Percentiles rank a stretch among this genome's conserved stretches.
phyloP scores from a whole-genome alignment of 1,140 invertebrate genomes.

The Apis laboriosa region DNA sequence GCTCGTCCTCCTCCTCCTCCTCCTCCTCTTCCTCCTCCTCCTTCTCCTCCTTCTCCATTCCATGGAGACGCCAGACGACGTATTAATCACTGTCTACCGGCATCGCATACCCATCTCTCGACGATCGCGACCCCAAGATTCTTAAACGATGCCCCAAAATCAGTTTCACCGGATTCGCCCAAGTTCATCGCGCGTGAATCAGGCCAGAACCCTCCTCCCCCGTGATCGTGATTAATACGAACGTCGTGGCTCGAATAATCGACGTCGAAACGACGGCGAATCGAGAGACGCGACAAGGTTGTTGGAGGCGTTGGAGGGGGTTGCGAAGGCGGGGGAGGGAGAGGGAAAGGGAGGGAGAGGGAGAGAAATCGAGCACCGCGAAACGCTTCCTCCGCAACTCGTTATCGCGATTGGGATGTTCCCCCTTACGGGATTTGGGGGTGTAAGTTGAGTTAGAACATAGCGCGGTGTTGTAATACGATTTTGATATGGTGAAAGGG shows the following conservation, averaged over 20 bases:
- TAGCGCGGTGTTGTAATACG: neutral
- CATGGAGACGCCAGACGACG: conserved; percentile 76
- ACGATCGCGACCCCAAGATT: conserved; percentile 34
- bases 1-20: too few species aligned
- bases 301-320: neutral
- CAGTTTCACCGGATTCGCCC: conserved; percentile 57
- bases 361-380: conserved; percentile 5
- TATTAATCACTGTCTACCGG: conserved; percentile 80
- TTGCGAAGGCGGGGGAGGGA: neutral
- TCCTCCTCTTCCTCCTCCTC: neutral
- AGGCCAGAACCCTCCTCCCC: neutral
- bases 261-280: conserved; percentile 10
- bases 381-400: neutral
- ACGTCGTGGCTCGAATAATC: conserved; percentile 44
- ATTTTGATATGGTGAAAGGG: neutral
- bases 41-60: neutral
- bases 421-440: neutral
- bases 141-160: conserved; percentile 57
- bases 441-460: neutral
- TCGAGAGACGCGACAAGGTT: conserved; percentile 5
- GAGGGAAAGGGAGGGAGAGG: too few species aligned
- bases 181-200: conserved; percentile 37
- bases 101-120: conserved; percentile 62
- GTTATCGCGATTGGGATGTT: neutral
- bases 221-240: conserved; percentile 54